Percentiles rank a stretch among this genome's conserved stretches.
Conservation (phyloP, 2,888 invertebrate genomes). For the Cheilosia vulpina region DNA sequence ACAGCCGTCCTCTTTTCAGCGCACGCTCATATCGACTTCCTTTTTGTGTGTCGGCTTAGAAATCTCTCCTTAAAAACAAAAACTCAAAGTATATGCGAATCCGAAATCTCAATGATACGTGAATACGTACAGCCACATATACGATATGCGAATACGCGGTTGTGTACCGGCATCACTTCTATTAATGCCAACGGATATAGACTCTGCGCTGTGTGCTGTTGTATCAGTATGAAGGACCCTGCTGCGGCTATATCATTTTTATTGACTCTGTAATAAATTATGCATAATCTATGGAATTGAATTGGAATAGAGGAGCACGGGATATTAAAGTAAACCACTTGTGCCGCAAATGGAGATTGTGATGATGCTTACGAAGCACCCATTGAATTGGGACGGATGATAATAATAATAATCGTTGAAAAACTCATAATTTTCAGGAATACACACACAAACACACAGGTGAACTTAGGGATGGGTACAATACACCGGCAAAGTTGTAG, state of each 20-base stretch:
- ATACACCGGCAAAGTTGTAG: not conserved
- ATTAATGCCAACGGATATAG: conserved; percentile 12
- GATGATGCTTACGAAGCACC: conserved; percentile 52
- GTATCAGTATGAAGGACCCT: not conserved
- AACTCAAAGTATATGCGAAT: conserved; percentile 18
- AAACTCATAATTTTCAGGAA: conserved; percentile 50
- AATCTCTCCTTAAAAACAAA: conserved; percentile 8
- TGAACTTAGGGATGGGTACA: not conserved
- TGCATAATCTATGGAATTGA: conserved; percentile 64
- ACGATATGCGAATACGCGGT: not conserved
- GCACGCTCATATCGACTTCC: conserved; percentile 11
- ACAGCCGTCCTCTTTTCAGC: conserved; percentile 19
- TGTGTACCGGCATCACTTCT: conserved; percentile 9
- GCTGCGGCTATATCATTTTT: conserved; percentile 38
- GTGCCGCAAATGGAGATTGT: conserved; percentile 44
- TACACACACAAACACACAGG: not conserved
- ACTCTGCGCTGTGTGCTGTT: not conserved
- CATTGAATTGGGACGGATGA: conserved; percentile 43
- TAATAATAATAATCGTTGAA: conserved; percentile 57
- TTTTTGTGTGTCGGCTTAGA: conserved; percentile 10
- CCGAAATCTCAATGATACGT: conserved; percentile 32
- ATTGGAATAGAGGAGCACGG: conserved; percentile 49
- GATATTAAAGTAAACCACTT: conserved; percentile 52
- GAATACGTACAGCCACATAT: not conserved
- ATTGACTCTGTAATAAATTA: conserved; percentile 58